Evolutionary conservation across 2,113 vertebrate species (phyloP).

Genomic region (Hippopotamus amphibius): DNA sequence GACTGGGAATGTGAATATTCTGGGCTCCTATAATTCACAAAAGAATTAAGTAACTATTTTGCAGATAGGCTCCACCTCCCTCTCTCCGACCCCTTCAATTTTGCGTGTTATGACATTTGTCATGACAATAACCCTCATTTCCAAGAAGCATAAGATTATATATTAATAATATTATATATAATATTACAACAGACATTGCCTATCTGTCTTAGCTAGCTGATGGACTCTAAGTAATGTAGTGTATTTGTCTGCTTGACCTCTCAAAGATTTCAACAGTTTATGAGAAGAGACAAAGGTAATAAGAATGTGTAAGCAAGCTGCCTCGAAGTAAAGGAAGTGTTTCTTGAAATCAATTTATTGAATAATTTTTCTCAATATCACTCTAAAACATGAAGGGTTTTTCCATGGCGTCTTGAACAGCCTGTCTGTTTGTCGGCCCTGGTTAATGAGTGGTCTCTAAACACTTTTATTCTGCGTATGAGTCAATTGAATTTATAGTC

Average conservation of each 20-base stretch:
- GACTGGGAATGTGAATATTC: not conserved
- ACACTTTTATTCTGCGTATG: slow-evolving; percentile 1
- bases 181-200: slow-evolving; percentile 11
- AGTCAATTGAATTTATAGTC: not conserved
- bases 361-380: slow-evolving; percentile 51
- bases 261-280: slow-evolving; percentile 55
- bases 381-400: not conserved
- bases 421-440: not conserved
- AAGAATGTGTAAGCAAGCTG: slow-evolving; percentile 43
- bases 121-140: slow-evolving; percentile 2
- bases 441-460: not conserved
- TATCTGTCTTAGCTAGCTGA: slow-evolving; percentile 34
- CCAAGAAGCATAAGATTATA: not conserved
- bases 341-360: slow-evolving; percentile 65
- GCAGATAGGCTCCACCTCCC: not conserved
- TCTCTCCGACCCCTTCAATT: not conserved
- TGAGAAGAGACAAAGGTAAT: slow-evolving; percentile 68
- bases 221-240: not conserved
- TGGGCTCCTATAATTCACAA: not conserved
- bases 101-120: not conserved
- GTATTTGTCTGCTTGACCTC: slow-evolving; percentile 64
- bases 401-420: not conserved
- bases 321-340: slow-evolving; percentile 38
- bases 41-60: slow-evolving; percentile 47
- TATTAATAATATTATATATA: not conserved